A percentile compares a stretch with the other conserved stretches of the same genome.
Conservation (phyloP, 2,113 vertebrate species). For the Oenanthe oenanthe region DNA sequence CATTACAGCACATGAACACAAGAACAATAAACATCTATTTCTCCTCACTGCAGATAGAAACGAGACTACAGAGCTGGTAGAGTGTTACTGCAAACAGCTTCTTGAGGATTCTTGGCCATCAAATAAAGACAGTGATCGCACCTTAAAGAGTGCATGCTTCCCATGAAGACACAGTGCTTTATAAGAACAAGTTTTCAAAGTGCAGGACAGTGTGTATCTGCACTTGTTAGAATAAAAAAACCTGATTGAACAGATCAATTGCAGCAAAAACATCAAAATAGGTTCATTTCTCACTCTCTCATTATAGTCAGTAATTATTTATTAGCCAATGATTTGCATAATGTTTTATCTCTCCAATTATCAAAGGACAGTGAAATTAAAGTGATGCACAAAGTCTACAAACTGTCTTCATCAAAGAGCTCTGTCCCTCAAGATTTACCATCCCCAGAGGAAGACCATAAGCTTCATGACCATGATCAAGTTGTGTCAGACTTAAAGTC, state of each 20-base stretch:
- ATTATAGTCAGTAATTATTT: background rate
- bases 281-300: background rate
- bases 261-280: conserved; percentile 7
- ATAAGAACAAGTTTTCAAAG: background rate
- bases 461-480: background rate
- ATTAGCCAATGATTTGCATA: conserved; percentile 16
- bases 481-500: background rate
- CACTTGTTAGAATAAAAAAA: background rate
- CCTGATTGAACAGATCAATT: background rate
- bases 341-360: background rate
- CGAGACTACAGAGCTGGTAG: background rate
- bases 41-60: background rate
- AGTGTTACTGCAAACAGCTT: background rate
- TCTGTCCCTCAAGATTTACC: background rate
- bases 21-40: conserved; percentile 8
- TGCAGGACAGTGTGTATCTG: background rate
- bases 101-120: background rate
- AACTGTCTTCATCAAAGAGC: background rate
- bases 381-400: background rate
- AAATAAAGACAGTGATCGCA: background rate
- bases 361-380: background rate
- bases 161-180: background rate
- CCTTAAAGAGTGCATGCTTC: background rate
- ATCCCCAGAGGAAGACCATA: background rate
- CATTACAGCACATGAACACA: background rate